These are phyloP conservation scores for Pachycephala philippinensis DNA, from an alignment of 2,113 vertebrate genomes.

Conservation along the genomic window DNA sequence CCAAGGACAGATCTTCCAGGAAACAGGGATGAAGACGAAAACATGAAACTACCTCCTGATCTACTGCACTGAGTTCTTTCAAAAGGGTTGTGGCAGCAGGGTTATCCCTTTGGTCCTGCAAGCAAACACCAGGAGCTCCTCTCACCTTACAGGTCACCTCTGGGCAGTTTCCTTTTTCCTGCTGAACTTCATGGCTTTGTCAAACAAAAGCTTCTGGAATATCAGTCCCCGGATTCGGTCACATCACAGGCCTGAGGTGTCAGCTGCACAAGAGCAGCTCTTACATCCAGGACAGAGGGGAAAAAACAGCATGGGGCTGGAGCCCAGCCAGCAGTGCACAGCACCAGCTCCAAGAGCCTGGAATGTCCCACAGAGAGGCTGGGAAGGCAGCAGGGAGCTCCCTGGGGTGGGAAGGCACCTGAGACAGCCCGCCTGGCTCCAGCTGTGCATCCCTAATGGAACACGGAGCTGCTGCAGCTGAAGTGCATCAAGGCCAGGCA, in stretches of 20 bases:
- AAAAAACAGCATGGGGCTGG: background rate
- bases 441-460: fast-evolving
- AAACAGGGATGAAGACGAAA: background rate
- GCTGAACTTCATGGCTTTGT: background rate
- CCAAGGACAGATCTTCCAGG: background rate
- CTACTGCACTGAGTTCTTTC: background rate
- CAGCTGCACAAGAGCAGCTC: fast-evolving
- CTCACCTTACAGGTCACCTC: background rate
- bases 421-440: background rate
- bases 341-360: background rate
- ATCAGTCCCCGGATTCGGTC: background rate
- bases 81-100: background rate
- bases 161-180: background rate
- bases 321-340: background rate
- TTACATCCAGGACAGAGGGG: background rate
- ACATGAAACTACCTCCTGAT: background rate
- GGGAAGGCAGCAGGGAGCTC: background rate
- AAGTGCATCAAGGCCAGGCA: background rate
- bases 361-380: background rate
- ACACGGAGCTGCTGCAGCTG: background rate
- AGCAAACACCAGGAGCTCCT: background rate
- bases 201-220: background rate
- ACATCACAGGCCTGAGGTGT: background rate
- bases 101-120: background rate
- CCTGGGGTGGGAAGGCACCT: background rate